Conservation (phyloP, 2,113 vertebrate genomes). For the Rhinopomastus cyanomelas region DNA sequence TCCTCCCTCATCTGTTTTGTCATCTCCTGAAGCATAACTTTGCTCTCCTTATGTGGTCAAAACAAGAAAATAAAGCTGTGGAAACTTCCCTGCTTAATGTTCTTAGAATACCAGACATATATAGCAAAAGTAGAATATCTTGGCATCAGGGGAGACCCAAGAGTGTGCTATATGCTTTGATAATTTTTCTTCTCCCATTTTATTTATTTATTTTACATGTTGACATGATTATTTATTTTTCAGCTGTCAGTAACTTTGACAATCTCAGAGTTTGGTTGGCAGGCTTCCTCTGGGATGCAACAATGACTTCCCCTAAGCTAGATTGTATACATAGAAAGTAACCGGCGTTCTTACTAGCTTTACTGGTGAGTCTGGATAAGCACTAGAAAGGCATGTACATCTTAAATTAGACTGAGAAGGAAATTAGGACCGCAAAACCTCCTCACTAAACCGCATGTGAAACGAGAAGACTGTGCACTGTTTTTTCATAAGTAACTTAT, state of each 20-base stretch:
- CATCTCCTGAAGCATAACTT: not conserved
- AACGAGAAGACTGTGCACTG: not conserved
- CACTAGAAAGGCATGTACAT: not conserved
- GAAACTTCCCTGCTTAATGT: not conserved
- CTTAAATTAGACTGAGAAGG: not conserved
- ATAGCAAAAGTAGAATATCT: not conserved
- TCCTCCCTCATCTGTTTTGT: not conserved
- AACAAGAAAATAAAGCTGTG: not conserved
- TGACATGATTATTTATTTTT: not conserved
- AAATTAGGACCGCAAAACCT: not conserved
- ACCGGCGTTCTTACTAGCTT: not conserved
- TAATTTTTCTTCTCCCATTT: not conserved
- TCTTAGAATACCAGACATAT: not conserved
- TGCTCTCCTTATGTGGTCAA: not conserved
- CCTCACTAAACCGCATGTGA: not conserved
- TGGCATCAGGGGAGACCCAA: not conserved
- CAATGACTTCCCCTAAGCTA: not conserved
- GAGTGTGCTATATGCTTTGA: not conserved
- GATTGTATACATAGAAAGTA: not conserved
- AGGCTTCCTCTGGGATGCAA: not conserved
- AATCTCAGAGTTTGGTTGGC: not conserved
- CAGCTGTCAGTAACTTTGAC: not conserved
- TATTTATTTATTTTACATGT: not conserved
- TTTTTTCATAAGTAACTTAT: not conserved
- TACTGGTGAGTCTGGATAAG: not conserved